phyloP scores from a whole-genome alignment of 2,888 invertebrate genomes.

The Lypha dubia region DNA sequence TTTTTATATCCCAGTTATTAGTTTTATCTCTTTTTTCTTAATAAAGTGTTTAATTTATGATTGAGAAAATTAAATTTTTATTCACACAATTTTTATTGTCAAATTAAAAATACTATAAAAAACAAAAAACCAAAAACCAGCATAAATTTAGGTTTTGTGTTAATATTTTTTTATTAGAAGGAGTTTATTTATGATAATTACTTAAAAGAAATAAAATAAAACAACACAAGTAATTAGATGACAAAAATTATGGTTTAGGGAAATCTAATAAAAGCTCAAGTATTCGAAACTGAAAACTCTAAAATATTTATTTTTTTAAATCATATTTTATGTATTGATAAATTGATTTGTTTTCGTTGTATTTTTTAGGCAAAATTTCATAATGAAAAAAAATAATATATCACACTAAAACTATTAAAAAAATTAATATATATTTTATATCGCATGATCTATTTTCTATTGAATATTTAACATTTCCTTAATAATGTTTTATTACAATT shows the following conservation, averaged over 20 bases:
- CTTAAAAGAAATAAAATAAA: background rate
- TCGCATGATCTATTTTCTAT: background rate
- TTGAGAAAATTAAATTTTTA: constrained; percentile 23
- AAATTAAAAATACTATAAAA: background rate
- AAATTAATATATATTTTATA: no score
- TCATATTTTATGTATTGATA: background rate
- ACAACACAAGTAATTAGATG: background rate
- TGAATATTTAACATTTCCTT: background rate
- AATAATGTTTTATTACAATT: no score
- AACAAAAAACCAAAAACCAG: background rate
- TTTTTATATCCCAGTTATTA: constrained; percentile 48
- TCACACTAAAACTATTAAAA: background rate
- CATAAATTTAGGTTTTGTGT: background rate
- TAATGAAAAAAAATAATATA: background rate
- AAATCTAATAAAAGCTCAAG: background rate
- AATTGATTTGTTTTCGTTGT: background rate
- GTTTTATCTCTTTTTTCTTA: constrained; percentile 57
- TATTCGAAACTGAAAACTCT: background rate
- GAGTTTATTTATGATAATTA: background rate
- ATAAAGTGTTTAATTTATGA: constrained; percentile 64
- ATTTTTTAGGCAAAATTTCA: background rate
- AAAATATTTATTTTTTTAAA: background rate
- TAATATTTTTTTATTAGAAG: background rate
- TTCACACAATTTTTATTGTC: constrained; percentile 5
- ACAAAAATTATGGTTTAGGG: background rate